Conservation (phyloP, 2,797 vertebrate genomes). For the Nyctalus aviator region DNA sequence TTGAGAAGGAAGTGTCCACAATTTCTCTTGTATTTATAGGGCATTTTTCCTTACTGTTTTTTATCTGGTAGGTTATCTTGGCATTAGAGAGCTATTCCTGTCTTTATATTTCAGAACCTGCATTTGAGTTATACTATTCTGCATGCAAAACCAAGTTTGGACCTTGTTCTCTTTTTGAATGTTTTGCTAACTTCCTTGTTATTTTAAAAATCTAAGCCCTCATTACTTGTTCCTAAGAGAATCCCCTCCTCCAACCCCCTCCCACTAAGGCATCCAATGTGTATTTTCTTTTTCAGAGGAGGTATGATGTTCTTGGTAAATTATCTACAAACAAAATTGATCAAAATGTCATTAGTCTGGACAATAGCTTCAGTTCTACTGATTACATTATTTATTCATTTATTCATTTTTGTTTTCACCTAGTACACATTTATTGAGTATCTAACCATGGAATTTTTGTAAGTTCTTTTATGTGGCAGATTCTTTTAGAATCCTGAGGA, state of each 20-base stretch:
- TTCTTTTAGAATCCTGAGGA: background rate
- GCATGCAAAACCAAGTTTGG: background rate
- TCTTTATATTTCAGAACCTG: background rate
- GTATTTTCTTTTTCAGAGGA: background rate
- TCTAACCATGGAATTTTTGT: background rate
- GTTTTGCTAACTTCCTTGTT: background rate
- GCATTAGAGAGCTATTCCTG: background rate
- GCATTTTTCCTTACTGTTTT: background rate
- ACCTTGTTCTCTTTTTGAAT: background rate
- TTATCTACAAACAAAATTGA: background rate
- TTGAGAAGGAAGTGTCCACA: background rate
- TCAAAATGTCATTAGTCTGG: background rate
- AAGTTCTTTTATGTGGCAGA: background rate
- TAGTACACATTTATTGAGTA: background rate
- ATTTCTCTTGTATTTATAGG: background rate
- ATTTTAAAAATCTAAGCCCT: background rate
- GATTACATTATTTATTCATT: background rate
- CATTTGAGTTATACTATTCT: background rate
- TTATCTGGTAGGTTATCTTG: background rate
- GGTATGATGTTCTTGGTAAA: background rate
- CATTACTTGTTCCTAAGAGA: background rate
- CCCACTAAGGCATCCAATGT: background rate
- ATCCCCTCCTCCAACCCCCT: fast-evolving
- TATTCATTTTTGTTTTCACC: background rate
- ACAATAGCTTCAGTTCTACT: background rate